phyloP scores from a whole-genome alignment of 1,140 invertebrate genomes.

The Diorhabda sublineata region DNA sequence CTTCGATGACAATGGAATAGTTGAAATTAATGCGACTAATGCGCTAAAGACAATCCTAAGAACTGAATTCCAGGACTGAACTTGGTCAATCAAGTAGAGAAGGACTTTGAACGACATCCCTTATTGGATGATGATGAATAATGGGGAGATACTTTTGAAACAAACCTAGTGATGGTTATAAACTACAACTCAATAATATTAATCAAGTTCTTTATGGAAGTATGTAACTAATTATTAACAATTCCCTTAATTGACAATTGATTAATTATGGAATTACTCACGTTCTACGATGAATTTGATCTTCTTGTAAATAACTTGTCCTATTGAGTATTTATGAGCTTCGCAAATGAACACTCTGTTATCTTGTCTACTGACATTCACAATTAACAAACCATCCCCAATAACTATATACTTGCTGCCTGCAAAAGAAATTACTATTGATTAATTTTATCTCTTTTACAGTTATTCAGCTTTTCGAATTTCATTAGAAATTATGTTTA shows the following conservation, averaged over 20 bases:
- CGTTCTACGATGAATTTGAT: constrained; percentile 27
- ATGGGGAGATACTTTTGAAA: too few species aligned
- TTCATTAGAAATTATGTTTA: background rate
- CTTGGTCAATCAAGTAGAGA: too few species aligned
- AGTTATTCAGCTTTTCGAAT: background rate
- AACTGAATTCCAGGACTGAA: too few species aligned
- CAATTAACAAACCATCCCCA: constrained; percentile 29
- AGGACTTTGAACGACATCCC: too few species aligned
- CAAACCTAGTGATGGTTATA: too few species aligned
- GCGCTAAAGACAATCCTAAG: too few species aligned
- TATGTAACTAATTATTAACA: background rate
- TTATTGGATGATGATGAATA: too few species aligned
- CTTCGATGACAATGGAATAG: too few species aligned
- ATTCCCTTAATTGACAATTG: background rate
- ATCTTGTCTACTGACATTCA: constrained; percentile 23
- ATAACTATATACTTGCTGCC: constrained; percentile 19
- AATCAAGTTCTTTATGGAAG: too few species aligned
- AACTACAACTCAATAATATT: too few species aligned
- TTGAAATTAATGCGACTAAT: too few species aligned
- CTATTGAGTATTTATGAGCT: constrained; percentile 21
- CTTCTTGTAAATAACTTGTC: constrained; percentile 15
- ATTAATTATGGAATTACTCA: constrained; percentile 19
- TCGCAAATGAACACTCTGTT: constrained; percentile 22
- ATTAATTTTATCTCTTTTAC: background rate
- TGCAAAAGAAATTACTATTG: constrained; percentile 17